phyloP scores from a whole-genome alignment of 2,113 vertebrate genomes.

The Sarotherodon lohbergeri region DNA sequence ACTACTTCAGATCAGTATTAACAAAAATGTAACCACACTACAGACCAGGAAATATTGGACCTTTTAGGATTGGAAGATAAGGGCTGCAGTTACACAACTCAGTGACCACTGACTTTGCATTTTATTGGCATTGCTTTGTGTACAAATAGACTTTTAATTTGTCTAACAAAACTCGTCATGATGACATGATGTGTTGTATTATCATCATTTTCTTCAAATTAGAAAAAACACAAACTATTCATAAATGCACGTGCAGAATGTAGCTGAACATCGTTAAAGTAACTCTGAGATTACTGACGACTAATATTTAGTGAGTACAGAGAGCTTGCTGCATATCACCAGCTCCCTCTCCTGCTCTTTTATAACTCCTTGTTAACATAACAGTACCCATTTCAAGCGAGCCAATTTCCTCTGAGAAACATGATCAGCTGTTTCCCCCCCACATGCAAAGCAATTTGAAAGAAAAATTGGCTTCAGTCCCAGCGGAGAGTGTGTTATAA shows the following conservation, averaged over 20 bases:
- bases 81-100: background rate
- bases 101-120: background rate
- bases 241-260: background rate
- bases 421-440: background rate
- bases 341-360: background rate
- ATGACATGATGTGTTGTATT: background rate
- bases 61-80: background rate
- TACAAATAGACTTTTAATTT: background rate
- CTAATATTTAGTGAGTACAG: background rate
- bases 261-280: background rate
- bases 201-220: background rate
- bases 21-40: background rate
- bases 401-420: background rate
- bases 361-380: background rate
- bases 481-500: background rate
- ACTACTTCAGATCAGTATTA: background rate
- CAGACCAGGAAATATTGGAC: background rate
- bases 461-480: constrained; percentile 1
- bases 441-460: background rate
- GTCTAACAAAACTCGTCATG: background rate
- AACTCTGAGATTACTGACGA: background rate
- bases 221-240: background rate
- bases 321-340: background rate
- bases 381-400: background rate
- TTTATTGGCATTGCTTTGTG: background rate